Percentiles rank a stretch among this genome's conserved stretches.
Evolutionary conservation across 2,797 vertebrate species (phyloP).

Genomic region (Paguma larvata): DNA sequence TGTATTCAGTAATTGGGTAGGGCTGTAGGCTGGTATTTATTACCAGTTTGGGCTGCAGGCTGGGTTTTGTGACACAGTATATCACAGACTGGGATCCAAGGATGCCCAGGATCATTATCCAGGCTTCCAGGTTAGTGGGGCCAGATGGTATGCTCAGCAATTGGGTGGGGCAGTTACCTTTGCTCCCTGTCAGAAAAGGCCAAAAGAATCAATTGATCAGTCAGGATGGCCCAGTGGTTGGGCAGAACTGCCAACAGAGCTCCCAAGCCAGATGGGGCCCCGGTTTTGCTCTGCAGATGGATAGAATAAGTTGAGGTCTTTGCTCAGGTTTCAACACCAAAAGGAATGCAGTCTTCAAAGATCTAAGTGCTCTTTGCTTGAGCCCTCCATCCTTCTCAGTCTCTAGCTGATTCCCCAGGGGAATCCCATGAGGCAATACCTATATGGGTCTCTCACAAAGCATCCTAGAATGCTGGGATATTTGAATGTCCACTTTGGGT

Average conservation of each 20-base stretch:
- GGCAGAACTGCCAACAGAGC: neutral
- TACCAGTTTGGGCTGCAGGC: neutral
- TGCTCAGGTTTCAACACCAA: neutral
- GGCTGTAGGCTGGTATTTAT: neutral
- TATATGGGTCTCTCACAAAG: neutral
- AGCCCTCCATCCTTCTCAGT: neutral
- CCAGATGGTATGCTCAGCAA: neutral
- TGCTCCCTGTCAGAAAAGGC: neutral
- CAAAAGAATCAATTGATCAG: neutral
- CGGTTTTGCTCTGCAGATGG: neutral
- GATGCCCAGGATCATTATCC: neutral
- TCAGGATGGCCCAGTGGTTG: neutral
- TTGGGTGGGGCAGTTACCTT: neutral
- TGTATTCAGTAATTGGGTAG: neutral
- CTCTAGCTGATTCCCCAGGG: neutral
- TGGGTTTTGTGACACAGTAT: neutral
- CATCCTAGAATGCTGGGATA: neutral
- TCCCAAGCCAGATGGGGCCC: neutral
- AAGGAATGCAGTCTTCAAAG: neutral
- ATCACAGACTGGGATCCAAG: neutral
- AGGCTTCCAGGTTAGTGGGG: neutral
- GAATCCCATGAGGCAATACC: neutral
- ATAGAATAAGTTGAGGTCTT: neutral
- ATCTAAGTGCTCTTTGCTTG: neutral
- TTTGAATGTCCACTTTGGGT: neutral